Conservation (phyloP, 2,113 vertebrate species). For the Casuarius casuarius region DNA sequence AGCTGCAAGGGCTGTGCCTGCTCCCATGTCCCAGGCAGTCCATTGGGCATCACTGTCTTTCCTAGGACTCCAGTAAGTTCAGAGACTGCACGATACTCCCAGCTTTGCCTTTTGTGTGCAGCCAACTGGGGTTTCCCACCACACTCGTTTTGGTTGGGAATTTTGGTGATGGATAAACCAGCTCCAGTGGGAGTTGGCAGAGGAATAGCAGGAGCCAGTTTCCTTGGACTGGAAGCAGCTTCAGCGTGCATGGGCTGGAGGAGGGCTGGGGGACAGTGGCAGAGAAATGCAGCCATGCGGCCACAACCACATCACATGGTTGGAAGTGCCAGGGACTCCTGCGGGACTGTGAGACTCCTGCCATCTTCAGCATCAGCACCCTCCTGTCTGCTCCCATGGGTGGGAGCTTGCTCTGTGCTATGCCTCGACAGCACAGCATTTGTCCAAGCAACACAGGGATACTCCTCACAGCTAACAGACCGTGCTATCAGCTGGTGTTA, state of each 20-base stretch:
- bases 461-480: no score
- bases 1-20: no score
- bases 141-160: not conserved
- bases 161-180: not conserved
- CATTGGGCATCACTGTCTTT: not conserved
- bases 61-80: not conserved
- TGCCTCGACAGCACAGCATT: not conserved
- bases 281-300: not conserved
- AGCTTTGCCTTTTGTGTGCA: not conserved
- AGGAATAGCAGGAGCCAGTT: not conserved
- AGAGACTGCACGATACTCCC: not conserved
- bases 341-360: not conserved
- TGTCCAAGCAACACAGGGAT: no score
- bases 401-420: not conserved
- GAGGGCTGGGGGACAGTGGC: not conserved
- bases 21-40: not conserved
- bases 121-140: fast-evolving
- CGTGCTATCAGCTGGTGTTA: no score
- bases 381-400: not conserved
- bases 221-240: not conserved
- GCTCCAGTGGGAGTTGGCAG: fast-evolving
- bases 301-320: not conserved
- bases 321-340: not conserved
- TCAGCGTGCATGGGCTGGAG: not conserved
- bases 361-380: not conserved